phyloP scores from a whole-genome alignment of 1,140 invertebrate species.

The Sarcophaga peregrina region DNA sequence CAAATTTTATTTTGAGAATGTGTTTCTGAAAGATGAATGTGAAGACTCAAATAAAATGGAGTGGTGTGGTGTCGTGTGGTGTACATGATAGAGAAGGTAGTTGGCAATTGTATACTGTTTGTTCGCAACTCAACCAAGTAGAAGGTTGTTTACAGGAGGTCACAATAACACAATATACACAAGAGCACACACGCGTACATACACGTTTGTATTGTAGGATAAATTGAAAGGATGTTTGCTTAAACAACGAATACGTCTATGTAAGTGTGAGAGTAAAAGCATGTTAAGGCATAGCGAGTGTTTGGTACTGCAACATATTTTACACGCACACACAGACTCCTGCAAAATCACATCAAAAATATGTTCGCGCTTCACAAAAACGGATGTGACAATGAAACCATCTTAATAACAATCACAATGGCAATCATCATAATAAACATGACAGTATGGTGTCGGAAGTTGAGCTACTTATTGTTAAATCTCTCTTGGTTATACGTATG shows the following conservation, averaged over 20 bases:
- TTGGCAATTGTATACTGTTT: background rate
- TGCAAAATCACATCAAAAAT: background rate
- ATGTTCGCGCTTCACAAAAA: background rate
- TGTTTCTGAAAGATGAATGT: background rate
- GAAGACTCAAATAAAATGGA: background rate
- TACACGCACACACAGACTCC: background rate
- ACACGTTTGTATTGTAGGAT: too few relatives aligned
- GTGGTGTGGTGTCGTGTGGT: background rate
- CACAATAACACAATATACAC: background rate
- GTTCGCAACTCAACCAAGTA: background rate
- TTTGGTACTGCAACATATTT: too few relatives aligned
- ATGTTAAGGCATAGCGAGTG: too few relatives aligned
- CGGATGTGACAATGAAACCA: constrained; percentile 12
- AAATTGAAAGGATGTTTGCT: too few relatives aligned
- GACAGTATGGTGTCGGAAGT: constrained; percentile 41
- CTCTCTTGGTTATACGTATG: background rate
- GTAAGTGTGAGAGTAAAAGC: too few relatives aligned
- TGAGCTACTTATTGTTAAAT: constrained; percentile 40
- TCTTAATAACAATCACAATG: constrained; percentile 39
- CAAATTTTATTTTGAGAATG: background rate
- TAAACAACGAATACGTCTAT: too few relatives aligned
- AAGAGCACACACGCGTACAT: too few relatives aligned
- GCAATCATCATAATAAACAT: constrained; percentile 31
- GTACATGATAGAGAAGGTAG: background rate
- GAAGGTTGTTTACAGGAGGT: constrained; percentile 14